phyloP scores from a whole-genome alignment of 1,140 invertebrate genomes.

The Heliothis subflexa region DNA sequence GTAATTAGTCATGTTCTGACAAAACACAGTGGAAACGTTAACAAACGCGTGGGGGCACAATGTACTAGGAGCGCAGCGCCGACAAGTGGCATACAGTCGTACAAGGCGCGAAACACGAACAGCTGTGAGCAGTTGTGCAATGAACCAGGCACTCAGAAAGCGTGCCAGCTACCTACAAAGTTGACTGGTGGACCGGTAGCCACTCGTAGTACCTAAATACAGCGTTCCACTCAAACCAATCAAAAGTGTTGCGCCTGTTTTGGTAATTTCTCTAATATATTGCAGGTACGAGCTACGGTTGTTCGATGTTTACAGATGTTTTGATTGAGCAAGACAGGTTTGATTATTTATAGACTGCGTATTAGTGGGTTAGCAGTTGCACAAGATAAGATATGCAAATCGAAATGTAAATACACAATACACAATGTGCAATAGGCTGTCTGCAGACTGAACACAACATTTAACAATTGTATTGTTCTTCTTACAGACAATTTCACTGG shows the following conservation, averaged over 20 bases:
- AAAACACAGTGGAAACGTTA: constrained; percentile 28
- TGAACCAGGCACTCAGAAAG: constrained; percentile 63
- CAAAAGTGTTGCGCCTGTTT: constrained; percentile 39
- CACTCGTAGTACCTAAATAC: constrained; percentile 9
- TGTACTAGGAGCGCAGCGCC: constrained; percentile 63
- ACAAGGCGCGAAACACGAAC: constrained; percentile 57
- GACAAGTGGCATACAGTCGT: constrained; percentile 55
- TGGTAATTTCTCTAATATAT: constrained; percentile 33
- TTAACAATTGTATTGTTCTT: background rate
- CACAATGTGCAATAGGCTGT: background rate
- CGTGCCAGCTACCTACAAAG: constrained; percentile 62
- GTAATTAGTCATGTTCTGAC: background rate
- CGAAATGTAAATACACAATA: background rate
- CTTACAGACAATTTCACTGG: too few relatives aligned
- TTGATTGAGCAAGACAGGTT: constrained; percentile 30
- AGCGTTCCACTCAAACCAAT: constrained; percentile 32
- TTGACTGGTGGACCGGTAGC: constrained; percentile 47
- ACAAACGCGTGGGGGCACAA: constrained; percentile 42
- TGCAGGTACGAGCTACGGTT: background rate
- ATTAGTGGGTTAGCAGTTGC: constrained; percentile 19
- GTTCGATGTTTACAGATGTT: constrained; percentile 30
- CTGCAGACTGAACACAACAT: background rate
- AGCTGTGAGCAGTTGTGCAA: constrained; percentile 67
- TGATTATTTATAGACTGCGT: constrained; percentile 6
- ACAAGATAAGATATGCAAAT: constrained; percentile 28